Evolutionary conservation across 2,888 invertebrate species (phyloP).

Genomic region (Marronus borbonicus): DNA sequence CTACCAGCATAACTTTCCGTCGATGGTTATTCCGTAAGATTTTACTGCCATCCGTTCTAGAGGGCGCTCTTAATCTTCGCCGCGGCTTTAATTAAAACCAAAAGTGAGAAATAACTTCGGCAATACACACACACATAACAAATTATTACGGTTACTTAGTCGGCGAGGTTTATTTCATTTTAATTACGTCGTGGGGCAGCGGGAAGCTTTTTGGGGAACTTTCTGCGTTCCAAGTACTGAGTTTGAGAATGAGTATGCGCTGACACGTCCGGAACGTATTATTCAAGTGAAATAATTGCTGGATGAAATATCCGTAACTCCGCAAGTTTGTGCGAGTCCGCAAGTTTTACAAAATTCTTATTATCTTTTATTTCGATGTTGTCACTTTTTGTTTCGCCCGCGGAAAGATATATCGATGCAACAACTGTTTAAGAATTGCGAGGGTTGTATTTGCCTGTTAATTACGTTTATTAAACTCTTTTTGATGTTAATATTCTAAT

Average conservation of each 20-base stretch:
- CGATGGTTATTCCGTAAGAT: not conserved
- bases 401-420: no score
- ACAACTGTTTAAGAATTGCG: no score
- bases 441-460: no score
- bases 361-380: no score
- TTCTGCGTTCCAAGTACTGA: not conserved
- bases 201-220: not conserved
- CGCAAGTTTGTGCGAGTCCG: no score
- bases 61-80: constrained; percentile 41
- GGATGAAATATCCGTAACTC: not conserved
- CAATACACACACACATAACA: constrained; percentile 29
- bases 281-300: constrained; percentile 13
- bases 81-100: constrained; percentile 48
- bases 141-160: constrained; percentile 38
- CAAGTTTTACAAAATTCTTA: no score
- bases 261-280: not conserved
- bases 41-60: not conserved
- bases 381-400: no score
- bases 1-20: not conserved
- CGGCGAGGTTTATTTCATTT: constrained; percentile 21
- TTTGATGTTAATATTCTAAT: no score
- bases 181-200: constrained; percentile 4
- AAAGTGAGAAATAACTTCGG: constrained; percentile 27
- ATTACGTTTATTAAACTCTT: no score
- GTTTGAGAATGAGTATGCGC: not conserved